These are phyloP conservation scores for Zoanthus gigantus DNA, from an alignment of 92 coral and sea anemone genomes.

Conservation along the genomic window DNA sequence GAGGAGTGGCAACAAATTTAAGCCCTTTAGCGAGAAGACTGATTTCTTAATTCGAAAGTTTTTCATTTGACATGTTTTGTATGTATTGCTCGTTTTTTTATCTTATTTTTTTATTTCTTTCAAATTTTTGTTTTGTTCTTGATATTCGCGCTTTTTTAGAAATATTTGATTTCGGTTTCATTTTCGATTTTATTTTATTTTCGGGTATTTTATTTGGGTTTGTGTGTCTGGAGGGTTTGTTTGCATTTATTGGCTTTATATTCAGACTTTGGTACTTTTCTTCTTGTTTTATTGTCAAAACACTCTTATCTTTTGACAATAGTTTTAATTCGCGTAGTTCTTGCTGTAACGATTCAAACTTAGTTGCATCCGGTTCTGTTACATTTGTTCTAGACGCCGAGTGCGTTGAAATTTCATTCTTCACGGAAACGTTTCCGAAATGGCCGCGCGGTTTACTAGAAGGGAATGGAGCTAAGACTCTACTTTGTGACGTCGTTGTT, in stretches of 20 bases:
- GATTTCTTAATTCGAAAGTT: background rate
- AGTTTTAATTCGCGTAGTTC: background rate
- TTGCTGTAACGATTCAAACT: too few relatives aligned
- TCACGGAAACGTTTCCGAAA: too few relatives aligned
- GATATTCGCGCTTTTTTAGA: background rate
- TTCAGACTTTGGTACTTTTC: too few relatives aligned
- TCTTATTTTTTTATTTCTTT: background rate
- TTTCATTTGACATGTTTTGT: background rate
- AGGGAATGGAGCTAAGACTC: too few relatives aligned
- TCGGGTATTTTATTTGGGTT: background rate
- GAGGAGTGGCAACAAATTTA: constrained; percentile 11
- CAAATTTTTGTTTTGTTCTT: background rate
- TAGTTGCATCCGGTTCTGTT: too few relatives aligned
- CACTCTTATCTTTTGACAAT: too few relatives aligned
- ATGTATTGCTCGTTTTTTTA: constrained; percentile 7
- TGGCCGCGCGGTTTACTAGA: too few relatives aligned
- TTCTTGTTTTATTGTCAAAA: background rate
- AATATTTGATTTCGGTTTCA: background rate
- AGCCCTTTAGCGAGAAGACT: background rate
- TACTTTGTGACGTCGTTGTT: too few relatives aligned
- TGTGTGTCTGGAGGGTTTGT: background rate
- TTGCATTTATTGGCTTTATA: background rate
- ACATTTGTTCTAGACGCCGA: background rate
- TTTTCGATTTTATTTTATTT: background rate
- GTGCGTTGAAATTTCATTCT: too few relatives aligned